Conservation (phyloP, 2,797 vertebrate genomes). For the Petrocephalus schoutedeni region DNA sequence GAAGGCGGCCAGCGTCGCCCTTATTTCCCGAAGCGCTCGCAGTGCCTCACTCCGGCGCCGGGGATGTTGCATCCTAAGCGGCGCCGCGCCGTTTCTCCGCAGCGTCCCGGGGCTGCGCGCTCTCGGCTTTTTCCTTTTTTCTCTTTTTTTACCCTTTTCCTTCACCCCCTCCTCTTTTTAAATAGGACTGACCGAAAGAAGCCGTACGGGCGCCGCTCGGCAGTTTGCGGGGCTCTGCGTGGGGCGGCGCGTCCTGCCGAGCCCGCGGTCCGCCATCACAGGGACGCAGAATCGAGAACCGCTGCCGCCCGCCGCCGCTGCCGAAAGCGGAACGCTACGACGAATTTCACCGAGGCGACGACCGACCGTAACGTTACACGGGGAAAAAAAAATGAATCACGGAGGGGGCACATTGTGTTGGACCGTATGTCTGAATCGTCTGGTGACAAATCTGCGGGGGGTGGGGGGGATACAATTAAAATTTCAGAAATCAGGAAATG, state of each 20-base stretch:
- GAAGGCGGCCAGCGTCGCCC: slow-evolving; percentile 54
- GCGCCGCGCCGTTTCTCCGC: slow-evolving; percentile 9
- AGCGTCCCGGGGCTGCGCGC: slow-evolving; percentile 26
- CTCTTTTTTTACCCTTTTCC: not conserved
- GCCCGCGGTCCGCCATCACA: slow-evolving; percentile 69
- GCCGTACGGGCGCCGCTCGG: slow-evolving; percentile 35
- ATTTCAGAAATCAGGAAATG: not conserved
- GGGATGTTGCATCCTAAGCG: not conserved
- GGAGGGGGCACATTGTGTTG: not conserved
- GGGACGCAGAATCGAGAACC: slow-evolving; percentile 67
- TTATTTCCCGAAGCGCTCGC: slow-evolving; percentile 2
- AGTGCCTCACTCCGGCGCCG: not conserved
- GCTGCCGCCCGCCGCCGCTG: slow-evolving; percentile 61
- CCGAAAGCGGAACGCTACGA: slow-evolving; percentile 49
- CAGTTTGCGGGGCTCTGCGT: slow-evolving; percentile 35
- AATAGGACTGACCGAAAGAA: slow-evolving; percentile 26
- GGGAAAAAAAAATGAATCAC: slow-evolving; percentile 19
- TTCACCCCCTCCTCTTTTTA: slow-evolving; percentile 19
- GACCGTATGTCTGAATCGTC: not conserved
- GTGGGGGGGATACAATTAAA: not conserved
- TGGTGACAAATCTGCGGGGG: not conserved
- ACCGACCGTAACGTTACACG: slow-evolving; percentile 48
- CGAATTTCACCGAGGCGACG: slow-evolving; percentile 45
- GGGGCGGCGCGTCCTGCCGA: slow-evolving; percentile 57
- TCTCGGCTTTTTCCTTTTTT: not conserved